Conservation (phyloP, 2,797 vertebrate genomes). For the Platyrinchus mystaceus region DNA sequence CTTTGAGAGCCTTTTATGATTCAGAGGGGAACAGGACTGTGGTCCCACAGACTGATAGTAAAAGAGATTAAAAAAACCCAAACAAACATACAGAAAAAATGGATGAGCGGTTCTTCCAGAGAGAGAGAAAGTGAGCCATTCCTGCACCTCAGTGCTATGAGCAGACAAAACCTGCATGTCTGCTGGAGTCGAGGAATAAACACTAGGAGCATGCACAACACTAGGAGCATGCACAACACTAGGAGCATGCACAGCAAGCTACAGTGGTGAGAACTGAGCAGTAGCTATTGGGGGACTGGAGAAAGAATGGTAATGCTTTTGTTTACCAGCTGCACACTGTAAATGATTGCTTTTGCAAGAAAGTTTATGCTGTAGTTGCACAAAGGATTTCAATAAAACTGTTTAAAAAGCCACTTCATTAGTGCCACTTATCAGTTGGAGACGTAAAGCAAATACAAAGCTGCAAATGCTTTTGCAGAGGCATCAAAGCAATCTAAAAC, state of each 20-base stretch:
- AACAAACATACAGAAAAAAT: neutral
- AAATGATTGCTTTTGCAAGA: conserved; percentile 4
- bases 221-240: no score
- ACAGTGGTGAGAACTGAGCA: neutral
- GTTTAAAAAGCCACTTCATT: neutral
- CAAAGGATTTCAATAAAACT: neutral
- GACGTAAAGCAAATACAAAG: neutral
- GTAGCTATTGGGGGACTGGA: neutral
- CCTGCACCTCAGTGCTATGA: neutral
- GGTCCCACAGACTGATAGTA: neutral
- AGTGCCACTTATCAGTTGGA: neutral
- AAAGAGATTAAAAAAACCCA: neutral
- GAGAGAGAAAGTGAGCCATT: neutral
- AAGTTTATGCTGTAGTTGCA: neutral
- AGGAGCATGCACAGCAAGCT: rapidly evolving
- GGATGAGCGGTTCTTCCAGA: neutral
- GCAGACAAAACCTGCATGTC: neutral
- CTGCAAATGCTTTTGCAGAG: neutral
- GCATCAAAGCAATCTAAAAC: neutral
- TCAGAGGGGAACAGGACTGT: neutral
- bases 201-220: rapidly evolving
- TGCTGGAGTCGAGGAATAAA: neutral
- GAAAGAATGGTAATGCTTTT: neutral
- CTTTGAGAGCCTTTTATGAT: neutral
- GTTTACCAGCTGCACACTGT: conserved; percentile 5